Evolutionary conservation across 2,113 vertebrate species (phyloP), one percentile per base, ranked within the genome.

Genomic region (Oryzias javanicus): DNA sequence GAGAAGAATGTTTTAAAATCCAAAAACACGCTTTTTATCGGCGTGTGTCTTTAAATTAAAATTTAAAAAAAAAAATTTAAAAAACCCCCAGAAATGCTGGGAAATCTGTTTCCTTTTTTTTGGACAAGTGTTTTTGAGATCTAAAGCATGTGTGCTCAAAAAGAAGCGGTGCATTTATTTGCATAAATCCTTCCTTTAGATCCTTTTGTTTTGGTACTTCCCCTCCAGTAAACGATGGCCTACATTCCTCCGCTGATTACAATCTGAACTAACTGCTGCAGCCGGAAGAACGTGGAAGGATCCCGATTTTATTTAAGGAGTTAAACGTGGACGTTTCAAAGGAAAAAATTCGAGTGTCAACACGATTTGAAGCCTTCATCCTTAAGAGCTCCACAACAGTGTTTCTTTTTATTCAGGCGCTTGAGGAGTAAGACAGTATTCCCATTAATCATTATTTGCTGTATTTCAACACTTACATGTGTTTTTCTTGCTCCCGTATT

Each of bases 111-210:
- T 35, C 12, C 10, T 12, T 10, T 35, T n/a, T 35, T 35, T 35
- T 13, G n/a, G 18, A 47, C 16, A 18, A 8, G 1, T 12, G n/a
- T 18, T 47, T 12, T n/a, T 17, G 46, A 19, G n/a, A 47, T 17
- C 2, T 10, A 60, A 55, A 60, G 44, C 41, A 66, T 82, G 72
- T 66, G 60, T 74, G 70, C 61, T 59, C 29, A 27, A 58, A 80
- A 80, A 72, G 69, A 78, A 79, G 66, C 70, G 66, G n/a, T 74
- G 80, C 84, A 76, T 73, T 67, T 14, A 85, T 90, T 80, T 82
- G 82, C 85, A 90, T 86, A 76, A 84, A 84, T 82, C 74, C 76
- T 79, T 85, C 27, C 59, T 51, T 71, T 76, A 84, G 81, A 63
- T 49, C 55, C 41, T 63, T 89, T 82, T n/a, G 76, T 68, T 82